These are phyloP conservation scores for Conus canariensis DNA, from an alignment of 2,888 invertebrate genomes.

Conservation along the genomic window DNA sequence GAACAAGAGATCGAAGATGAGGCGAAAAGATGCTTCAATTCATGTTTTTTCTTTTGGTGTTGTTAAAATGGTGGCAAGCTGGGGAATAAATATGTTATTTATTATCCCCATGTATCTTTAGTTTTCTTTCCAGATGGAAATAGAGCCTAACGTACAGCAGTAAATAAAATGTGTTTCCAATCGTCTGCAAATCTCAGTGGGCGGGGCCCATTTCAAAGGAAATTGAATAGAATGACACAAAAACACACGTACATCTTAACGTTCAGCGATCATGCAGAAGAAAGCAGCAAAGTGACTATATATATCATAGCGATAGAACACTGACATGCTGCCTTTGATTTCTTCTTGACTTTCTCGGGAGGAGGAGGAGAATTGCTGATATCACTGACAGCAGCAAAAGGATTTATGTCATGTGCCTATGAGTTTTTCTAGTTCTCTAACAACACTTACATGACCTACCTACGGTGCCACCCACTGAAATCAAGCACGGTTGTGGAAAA, in stretches of 20 bases:
- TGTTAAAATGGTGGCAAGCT: neutral
- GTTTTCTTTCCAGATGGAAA: neutral
- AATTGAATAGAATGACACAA: neutral
- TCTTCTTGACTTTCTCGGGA: too few relatives aligned
- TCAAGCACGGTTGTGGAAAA: too few relatives aligned
- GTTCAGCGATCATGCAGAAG: too few relatives aligned
- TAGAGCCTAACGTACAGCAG: neutral
- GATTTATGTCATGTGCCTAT: too few relatives aligned
- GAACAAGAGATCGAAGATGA: slow-evolving; percentile 15
- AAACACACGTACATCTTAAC: neutral
- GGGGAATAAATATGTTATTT: neutral
- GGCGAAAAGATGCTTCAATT: neutral
- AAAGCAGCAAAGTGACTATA: too few relatives aligned
- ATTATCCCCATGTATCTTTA: neutral
- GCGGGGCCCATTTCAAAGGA: slow-evolving; percentile 20
- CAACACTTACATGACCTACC: too few relatives aligned
- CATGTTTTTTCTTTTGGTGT: neutral
- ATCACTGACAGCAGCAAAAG: too few relatives aligned
- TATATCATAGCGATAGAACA: too few relatives aligned
- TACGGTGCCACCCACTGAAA: too few relatives aligned
- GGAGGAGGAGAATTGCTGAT: too few relatives aligned
- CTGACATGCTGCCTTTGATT: too few relatives aligned
- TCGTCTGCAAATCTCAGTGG: slow-evolving; percentile 24
- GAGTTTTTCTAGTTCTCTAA: too few relatives aligned
- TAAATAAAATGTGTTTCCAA: neutral